These are phyloP conservation scores for Acestrorhynchus altus DNA, from an alignment of 2,797 vertebrate species.

Conservation along the genomic window DNA sequence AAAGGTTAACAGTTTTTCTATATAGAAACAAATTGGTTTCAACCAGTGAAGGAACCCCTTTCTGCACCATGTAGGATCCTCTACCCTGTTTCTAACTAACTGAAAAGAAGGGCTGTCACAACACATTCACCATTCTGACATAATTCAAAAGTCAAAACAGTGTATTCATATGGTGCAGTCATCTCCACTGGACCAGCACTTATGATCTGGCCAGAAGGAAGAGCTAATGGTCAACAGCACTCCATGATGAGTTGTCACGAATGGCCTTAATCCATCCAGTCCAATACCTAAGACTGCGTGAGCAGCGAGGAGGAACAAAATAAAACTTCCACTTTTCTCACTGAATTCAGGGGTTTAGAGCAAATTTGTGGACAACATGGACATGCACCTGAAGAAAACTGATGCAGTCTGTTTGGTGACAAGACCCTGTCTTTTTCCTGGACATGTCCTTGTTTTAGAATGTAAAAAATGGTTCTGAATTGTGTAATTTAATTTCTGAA, in stretches of 20 bases:
- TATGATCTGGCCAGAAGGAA: neutral
- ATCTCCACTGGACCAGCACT: slow-evolving; percentile 5
- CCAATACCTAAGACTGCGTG: neutral
- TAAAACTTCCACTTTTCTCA: neutral
- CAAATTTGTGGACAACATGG: neutral
- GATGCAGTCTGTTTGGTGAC: too few species aligned
- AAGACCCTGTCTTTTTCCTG: too few species aligned
- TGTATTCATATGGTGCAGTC: neutral
- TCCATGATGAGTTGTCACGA: neutral
- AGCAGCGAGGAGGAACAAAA: neutral
- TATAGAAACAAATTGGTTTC: too few species aligned
- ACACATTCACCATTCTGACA: neutral
- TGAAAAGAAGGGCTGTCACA: neutral
- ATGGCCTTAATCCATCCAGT: neutral
- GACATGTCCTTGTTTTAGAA: too few species aligned
- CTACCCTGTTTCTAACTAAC: too few species aligned
- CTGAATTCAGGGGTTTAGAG: neutral
- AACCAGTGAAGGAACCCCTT: too few species aligned
- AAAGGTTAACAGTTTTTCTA: too few species aligned
- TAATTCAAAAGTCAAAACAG: slow-evolving; percentile 19
- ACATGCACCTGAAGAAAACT: neutral
- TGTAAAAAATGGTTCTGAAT: too few species aligned
- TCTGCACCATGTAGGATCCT: too few species aligned
- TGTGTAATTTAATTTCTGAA: too few species aligned
- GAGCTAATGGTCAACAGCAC: neutral